Evolutionary conservation across 2,113 vertebrate species (phyloP).

Genomic region (Tetrao urogallus): DNA sequence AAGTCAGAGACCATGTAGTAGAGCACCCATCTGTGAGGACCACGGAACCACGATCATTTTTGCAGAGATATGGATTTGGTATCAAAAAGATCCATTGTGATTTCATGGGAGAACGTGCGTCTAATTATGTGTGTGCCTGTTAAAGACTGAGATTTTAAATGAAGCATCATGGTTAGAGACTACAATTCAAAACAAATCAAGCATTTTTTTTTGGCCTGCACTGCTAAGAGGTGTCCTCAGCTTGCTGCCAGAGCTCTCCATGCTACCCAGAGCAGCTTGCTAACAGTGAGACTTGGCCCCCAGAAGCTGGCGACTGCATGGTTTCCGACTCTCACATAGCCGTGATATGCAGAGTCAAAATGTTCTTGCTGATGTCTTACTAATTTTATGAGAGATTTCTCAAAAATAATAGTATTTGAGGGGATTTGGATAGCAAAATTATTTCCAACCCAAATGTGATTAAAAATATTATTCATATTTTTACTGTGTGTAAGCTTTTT

Average conservation of each 20-base stretch:
- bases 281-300: background rate
- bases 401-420: background rate
- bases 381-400: background rate
- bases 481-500: background rate
- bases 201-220: rapidly evolving
- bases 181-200: background rate
- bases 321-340: background rate
- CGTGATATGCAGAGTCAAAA: constrained; percentile 1
- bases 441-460: background rate
- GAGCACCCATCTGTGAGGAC: background rate
- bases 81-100: background rate
- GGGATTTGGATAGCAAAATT: background rate
- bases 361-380: background rate
- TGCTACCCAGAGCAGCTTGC: background rate
- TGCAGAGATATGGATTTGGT: background rate
- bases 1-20: background rate
- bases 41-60: background rate
- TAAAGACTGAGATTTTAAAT: background rate
- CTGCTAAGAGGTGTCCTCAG: background rate
- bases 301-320: constrained; percentile 25
- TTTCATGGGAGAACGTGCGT: background rate
- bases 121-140: background rate
- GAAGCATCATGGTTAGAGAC: background rate
- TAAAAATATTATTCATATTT: constrained; percentile 22
- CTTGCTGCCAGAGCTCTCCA: background rate